Base-by-base conservation (phyloP, 2,888 invertebrate species). In the Didymodactylos carnosus region DNA sequence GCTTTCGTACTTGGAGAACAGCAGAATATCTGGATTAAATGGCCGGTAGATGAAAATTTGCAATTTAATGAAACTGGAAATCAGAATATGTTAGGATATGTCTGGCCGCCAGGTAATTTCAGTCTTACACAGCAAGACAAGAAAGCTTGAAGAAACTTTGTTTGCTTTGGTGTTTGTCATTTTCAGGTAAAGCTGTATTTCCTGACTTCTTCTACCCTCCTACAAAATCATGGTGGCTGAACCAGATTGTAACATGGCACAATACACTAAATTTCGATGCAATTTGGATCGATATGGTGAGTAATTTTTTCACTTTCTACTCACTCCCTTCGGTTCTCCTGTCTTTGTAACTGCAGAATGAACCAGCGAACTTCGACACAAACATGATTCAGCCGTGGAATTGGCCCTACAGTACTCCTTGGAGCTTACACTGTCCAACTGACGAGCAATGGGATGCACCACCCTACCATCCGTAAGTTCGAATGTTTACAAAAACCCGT, bases 261-360 rank as follows among this genome's bases (percentile, higher is more conserved):
- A 75, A 77, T 14, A 74, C 27, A 25, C 4, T 77, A 3, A 69
- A 69, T 11, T 79, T 77, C 70, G 79, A 79, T 39, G 79, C 77
- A 13, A 23, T 79, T 8, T 79, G 79, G 79, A 78, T 78, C 27
- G 79, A 78, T 73, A n/a, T 73, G 73, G 75, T 76, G 76, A 75
- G 49, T 23, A 5, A 5, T 62, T 14, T 39, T 39, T 43, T 29
- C 8, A 14, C 40, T 8, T 16, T 19, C 19, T 5, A n/a, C 25
- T 23, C 11, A 6, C 16, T 16, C 19, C 19, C 46, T n/a, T 49
- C 2, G 5, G 3, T 23, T 14, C 23, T 19, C 43, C 14, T 46
- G 16, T 16, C 46, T n/a, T 46, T n/a, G 16, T 46, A 78, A 78
- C 83, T 84, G 75, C 84, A 84, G 83, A 84, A 84, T 76, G 83